Evolutionary conservation across 2,888 invertebrate species (phyloP), one percentile per base, ranked within the genome.

Genomic region (Pherbina coryleti): DNA sequence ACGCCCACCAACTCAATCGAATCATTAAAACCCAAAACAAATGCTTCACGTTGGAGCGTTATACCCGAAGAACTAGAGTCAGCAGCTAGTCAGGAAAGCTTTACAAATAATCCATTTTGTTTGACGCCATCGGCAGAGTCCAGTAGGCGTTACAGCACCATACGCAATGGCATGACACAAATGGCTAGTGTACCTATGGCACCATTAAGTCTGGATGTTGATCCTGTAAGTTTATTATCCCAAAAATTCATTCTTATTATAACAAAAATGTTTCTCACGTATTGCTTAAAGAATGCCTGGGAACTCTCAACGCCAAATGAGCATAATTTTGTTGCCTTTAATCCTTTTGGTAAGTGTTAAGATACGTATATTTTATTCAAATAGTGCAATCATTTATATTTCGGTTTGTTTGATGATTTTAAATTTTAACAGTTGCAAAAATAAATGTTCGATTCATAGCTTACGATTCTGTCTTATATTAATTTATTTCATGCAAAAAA

Each of bases 151-250:
- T 83, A 84, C 79, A 87, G 87, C 77, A 86, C 87, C 67, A 89
- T 89, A 78, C 86, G 88, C 51, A 89, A 88, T 79, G 85, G 83
- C 64, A 87, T 89, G 82, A 81, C 86, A 14, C 84, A 86, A 81
- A 83, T 84, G 77, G 84, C 86, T 25, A 76, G 79, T 66, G 80
- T 80, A 25, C 83, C 82, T n/a, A 83, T 92, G 87, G 88, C 90
- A 75, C 93, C 93, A 31, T 90, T 95, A 81, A 91, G 91, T 80
- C 91, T 95, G 79, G 92, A 94, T 84, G 92, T 95, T 79, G 94
- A 94, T 90, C 92, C 93, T 85, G 95, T 95, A 91, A 91, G 86
- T 83, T 79, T 14, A 25, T 71, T 53, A 64, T 66, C 25, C 37
- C 71, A 55, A 37, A 34, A 73, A 28, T 28, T 70, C 5, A 19